Base-by-base conservation (phyloP, 2,113 vertebrate species). In the Ceyx melanurus region DNA sequence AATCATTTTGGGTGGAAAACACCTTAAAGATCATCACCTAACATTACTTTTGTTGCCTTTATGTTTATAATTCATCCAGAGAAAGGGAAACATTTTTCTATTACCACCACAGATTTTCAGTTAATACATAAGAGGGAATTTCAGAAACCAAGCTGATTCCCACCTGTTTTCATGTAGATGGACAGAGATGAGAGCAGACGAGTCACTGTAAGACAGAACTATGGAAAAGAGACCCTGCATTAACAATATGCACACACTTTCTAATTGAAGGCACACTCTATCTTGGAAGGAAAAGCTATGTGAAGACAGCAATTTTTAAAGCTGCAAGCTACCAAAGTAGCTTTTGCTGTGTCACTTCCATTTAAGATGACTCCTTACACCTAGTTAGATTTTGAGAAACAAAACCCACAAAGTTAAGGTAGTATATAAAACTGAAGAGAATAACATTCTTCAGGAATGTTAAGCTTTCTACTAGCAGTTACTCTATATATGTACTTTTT, bases 291-390 rank as follows among this genome's bases (percentile, higher is more conserved):
- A 87, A 95, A 92, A 71, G 33, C 13, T 79, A 43, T 56, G 31
- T 81, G 76, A 92, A 70, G 25, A 19, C 17, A 72, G 31, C 12
- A 72, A 57, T 54, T 90, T 92, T 87, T 84, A 90, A 87, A 96
- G 58, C 82, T 71, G 83, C 31, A 86, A 68, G 65, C 29, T 70
- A 68, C 82, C 50, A 78, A 89, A 88, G 17, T 76, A 90, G 76
- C 11, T 79, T 92, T 78, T 83, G 48, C 64, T 73, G 31, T 86
- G 82, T 86, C 67, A 48, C 11, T 86, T 86, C 58, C 29, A 73
- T 89, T 92, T 93, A 82, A 90, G 48, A 76, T 89, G 71, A 89
- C 57, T 64, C 65, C 58, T 83, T 96, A 75, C 76, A 92, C 48
- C 45, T 80, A 95, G 28, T 80, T 13, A 50, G 45, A 65, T 65